phyloP scores from a whole-genome alignment of 1,140 invertebrate species.

The Caerostris darwini region DNA sequence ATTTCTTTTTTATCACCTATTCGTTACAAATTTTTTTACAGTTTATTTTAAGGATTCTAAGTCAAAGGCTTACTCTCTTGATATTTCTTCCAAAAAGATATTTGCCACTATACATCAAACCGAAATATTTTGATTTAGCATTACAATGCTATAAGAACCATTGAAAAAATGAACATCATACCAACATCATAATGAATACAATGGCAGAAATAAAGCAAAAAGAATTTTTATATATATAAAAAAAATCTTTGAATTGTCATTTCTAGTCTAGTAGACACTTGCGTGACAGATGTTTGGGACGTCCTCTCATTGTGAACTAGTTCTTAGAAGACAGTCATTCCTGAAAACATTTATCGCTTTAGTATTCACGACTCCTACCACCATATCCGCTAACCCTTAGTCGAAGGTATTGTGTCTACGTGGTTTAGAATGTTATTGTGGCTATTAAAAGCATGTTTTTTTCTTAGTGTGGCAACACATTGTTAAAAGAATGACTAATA shows the following conservation, averaged over 20 bases:
- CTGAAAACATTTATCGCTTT: not conserved
- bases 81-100: no score
- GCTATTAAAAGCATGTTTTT: not conserved
- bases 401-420: not conserved
- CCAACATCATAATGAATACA: not conserved
- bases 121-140: not conserved
- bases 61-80: no score
- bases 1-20: no score
- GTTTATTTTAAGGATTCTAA: no score
- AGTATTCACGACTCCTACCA: not conserved
- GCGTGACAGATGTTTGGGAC: not conserved
- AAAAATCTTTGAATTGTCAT: constrained; percentile 13
- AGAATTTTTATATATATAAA: not conserved
- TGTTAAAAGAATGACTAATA: not conserved
- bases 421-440: not conserved
- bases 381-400: not conserved
- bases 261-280: constrained; percentile 8
- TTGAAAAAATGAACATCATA: not conserved
- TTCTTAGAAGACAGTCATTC: constrained; percentile 28
- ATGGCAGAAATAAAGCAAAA: not conserved
- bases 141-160: not conserved
- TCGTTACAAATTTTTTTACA: no score
- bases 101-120: not conserved
- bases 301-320: constrained; percentile 31
- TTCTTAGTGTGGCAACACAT: not conserved